Percentiles rank a stretch among this genome's conserved stretches.
phyloP scores from a whole-genome alignment of 1,140 invertebrate species.

The Melanaphis sacchari region DNA sequence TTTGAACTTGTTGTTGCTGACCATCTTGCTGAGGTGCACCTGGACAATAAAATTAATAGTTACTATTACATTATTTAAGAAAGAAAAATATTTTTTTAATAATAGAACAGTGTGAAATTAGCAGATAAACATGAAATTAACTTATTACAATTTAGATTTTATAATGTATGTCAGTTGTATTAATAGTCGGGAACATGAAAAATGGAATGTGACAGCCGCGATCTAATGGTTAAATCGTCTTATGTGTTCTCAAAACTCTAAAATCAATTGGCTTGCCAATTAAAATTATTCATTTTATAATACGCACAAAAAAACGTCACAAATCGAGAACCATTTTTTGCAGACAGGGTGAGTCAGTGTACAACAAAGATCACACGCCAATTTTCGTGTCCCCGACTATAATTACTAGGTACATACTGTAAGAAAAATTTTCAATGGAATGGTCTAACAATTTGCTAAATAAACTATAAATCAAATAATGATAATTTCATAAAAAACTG shows the following conservation, averaged over 20 bases:
- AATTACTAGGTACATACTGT: background rate
- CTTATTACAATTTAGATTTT: background rate
- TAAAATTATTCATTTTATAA: too few relatives aligned
- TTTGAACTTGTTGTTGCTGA: slow-evolving; percentile 62
- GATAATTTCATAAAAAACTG: background rate
- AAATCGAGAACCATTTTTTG: too few relatives aligned
- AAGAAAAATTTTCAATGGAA: background rate
- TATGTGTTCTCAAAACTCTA: too few relatives aligned
- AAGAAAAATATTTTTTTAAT: too few relatives aligned
- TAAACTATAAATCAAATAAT: background rate
- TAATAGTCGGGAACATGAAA: too few relatives aligned
- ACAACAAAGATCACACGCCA: too few relatives aligned
- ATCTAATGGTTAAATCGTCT: too few relatives aligned
- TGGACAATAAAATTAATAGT: background rate
- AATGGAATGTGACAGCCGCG: too few relatives aligned
- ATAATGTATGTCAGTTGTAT: background rate
- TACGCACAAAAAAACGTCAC: too few relatives aligned
- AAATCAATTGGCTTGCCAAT: too few relatives aligned
- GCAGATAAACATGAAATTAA: background rate
- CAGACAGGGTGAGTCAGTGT: too few relatives aligned
- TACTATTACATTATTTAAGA: background rate
- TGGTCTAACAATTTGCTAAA: background rate
- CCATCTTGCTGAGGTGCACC: slow-evolving; percentile 72
- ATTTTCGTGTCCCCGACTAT: too few relatives aligned
- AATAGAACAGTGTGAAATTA: background rate